Evolutionary conservation across 2,888 invertebrate species (phyloP).

Genomic region (Creontiades dilutus): DNA sequence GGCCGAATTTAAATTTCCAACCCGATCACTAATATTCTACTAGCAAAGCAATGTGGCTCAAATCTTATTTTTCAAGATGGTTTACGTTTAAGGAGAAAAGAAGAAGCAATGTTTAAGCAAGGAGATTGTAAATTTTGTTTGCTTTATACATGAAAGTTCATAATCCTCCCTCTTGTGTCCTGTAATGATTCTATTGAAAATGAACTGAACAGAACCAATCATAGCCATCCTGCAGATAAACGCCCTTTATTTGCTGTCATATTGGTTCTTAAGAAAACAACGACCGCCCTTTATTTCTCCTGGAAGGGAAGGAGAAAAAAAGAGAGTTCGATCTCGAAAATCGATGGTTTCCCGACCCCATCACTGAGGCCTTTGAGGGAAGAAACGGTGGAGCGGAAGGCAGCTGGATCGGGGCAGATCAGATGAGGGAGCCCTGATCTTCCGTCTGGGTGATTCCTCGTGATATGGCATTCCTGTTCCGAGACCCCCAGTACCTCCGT

Average conservation of each 20-base stretch:
- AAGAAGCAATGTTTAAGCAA: too few relatives aligned
- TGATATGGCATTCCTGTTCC: slow-evolving; percentile 21
- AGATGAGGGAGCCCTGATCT: slow-evolving; percentile 30
- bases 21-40: too few relatives aligned
- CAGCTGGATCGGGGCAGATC: neutral
- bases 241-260: neutral
- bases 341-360: slow-evolving; percentile 19
- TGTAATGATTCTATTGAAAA: neutral
- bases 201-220: neutral
- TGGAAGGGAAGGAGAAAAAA: neutral
- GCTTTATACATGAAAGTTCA: too few relatives aligned
- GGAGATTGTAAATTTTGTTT: too few relatives aligned
- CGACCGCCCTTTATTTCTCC: neutral
- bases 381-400: neutral
- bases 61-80: too few relatives aligned
- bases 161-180: too few relatives aligned
- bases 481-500: neutral
- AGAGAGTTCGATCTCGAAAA: neutral
- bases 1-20: too few relatives aligned
- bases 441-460: neutral
- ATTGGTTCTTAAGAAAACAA: slow-evolving; percentile 30
- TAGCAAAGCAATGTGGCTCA: too few relatives aligned
- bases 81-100: too few relatives aligned
- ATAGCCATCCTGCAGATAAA: neutral
- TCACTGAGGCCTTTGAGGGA: neutral